These are phyloP conservation scores for Cryptoblepharus egeriae DNA, from an alignment of 2,797 vertebrate genomes.

Conservation along the genomic window DNA sequence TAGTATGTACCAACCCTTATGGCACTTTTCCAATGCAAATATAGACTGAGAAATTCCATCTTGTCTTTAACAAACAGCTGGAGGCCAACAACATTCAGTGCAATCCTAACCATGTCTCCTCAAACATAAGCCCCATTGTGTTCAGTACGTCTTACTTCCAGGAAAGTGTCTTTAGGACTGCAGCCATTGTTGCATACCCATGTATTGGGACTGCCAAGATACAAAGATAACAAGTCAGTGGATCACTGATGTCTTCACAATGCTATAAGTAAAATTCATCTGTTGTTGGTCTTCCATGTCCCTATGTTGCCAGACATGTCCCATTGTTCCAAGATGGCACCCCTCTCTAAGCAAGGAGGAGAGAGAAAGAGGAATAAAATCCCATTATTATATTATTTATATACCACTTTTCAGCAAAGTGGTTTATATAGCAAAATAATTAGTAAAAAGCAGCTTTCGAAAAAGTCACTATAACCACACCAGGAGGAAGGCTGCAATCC, in stretches of 20 bases:
- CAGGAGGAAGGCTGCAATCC: not conserved
- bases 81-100: too few species aligned
- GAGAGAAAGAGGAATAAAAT: not conserved
- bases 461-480: not conserved
- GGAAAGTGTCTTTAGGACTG: too few species aligned
- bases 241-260: not conserved
- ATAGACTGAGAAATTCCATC: not conserved
- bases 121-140: too few species aligned
- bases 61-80: not conserved
- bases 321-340: not conserved
- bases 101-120: too few species aligned
- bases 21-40: not conserved
- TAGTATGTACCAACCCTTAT: not conserved
- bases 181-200: not conserved
- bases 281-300: not conserved
- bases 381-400: not conserved
- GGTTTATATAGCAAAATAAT: too few species aligned
- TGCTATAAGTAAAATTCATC: not conserved
- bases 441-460: too few species aligned
- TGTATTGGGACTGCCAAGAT: not conserved
- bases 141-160: too few species aligned
- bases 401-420: too few species aligned
- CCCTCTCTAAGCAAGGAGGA: not conserved
- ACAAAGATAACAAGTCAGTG: not conserved
- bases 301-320: not conserved